Conservation (phyloP, 2,797 vertebrate genomes). For the Buphagus erythrorhynchus region DNA sequence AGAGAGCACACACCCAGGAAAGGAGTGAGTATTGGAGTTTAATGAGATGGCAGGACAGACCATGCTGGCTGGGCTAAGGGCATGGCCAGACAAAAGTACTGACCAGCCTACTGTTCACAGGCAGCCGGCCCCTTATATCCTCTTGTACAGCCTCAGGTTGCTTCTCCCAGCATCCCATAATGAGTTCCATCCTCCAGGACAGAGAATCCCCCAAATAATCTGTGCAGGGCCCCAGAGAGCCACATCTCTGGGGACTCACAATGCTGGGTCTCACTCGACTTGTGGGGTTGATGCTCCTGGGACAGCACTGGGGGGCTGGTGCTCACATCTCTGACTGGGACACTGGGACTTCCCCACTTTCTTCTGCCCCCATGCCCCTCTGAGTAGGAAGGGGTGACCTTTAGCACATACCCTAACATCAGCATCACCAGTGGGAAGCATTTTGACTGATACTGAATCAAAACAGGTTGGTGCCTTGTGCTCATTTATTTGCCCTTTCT, state of each 20-base stretch:
- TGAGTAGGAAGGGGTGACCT: neutral
- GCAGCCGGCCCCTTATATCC: neutral
- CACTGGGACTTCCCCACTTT: neutral
- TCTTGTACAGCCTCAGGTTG: neutral
- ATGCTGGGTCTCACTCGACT: fast-evolving
- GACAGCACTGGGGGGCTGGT: neutral
- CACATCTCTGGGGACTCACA: fast-evolving
- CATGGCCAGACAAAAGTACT: neutral
- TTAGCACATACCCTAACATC: neutral
- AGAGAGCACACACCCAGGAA: neutral
- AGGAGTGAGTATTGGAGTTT: neutral
- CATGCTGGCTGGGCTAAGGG: neutral
- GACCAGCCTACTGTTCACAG: neutral
- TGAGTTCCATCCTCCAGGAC: neutral
- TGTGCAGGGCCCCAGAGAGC: neutral
- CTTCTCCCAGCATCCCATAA: neutral
- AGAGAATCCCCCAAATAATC: neutral
- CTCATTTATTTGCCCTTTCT: neutral
- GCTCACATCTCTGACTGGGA: fast-evolving
- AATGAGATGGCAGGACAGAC: neutral
- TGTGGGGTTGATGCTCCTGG: neutral
- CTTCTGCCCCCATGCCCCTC: fast-evolving
- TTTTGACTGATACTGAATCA: neutral
- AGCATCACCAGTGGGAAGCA: neutral
- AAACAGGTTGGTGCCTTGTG: neutral